Evolutionary conservation across 2,113 vertebrate genomes (phyloP), one percentile per base, ranked within the genome.

Genomic region (Bufo bufo): DNA sequence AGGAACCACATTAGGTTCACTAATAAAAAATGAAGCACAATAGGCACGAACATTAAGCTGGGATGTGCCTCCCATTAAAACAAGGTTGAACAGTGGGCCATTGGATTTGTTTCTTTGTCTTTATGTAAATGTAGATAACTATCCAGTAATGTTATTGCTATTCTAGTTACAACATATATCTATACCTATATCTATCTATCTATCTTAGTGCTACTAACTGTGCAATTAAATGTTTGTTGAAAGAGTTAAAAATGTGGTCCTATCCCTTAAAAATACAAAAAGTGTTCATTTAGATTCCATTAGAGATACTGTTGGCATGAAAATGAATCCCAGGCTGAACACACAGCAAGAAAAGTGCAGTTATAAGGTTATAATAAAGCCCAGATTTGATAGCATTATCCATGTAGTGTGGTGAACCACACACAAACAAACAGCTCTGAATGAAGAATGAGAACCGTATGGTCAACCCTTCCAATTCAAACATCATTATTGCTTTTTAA

Each of bases 401-500:
- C 90, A 58, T 93, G 92, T 91, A 93, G 90, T 92, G 91, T 82
- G 92, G 94, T 7, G 0, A 94, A 94, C 93, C 93, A 92, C 93
- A 94, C 89, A 92, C 92, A 93, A 94, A 94, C 93, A 94, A 94
- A 95, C 92, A 94, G 91, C 92, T 92, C 89, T 92, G 90, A 85
- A n/a, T 5, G 65, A 93, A 93, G 91, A 94, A 93, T 88, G 90
- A 93, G 92, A 94, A 91, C 88, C 86, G 84, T 14, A 91, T 91
- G 90, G 89, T 89, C 89, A 91, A 90, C 63, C 33, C 65, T 91
- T 95, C 94, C 93, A 94, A 92, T 90, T 93, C 90, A 95, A 94
- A 95, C 90, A 94, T 92, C 91, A 90, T 85, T 93, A 90, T 93
- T 94, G 89, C 93, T 94, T 95, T 88, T 94, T 92, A 95, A 94